A percentile compares a stretch with the other conserved stretches of the same genome.
phyloP scores from a whole-genome alignment of 2,113 vertebrate species.

The Willisornis vidua region DNA sequence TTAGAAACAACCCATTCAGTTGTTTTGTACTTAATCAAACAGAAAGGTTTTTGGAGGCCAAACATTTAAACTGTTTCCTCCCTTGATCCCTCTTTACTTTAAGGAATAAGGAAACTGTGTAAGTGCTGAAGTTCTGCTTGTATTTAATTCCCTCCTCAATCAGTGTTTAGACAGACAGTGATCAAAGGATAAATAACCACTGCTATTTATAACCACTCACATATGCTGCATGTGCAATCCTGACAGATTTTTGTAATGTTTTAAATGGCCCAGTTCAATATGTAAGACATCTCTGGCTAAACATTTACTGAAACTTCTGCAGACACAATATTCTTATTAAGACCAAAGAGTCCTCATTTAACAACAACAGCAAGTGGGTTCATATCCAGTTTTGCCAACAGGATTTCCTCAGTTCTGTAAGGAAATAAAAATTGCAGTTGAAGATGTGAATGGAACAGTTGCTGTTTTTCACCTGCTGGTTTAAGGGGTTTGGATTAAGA shows the following conservation, averaged over 20 bases:
- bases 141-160: neutral
- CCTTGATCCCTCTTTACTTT: neutral
- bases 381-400: neutral
- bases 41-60: neutral
- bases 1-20: neutral
- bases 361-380: neutral
- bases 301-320: too few relatives aligned
- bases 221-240: too few relatives aligned
- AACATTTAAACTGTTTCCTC: neutral
- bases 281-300: too few relatives aligned
- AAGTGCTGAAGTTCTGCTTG: neutral
- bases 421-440: neutral
- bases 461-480: neutral
- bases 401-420: neutral
- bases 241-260: too few relatives aligned
- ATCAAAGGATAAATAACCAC: neutral
- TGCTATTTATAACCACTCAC: neutral
- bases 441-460: neutral
- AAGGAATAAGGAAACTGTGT: neutral
- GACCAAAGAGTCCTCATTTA: too few relatives aligned
- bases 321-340: too few relatives aligned
- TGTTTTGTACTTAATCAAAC: neutral
- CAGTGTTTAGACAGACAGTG: neutral
- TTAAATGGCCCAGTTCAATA: too few relatives aligned
- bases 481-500: neutral